Conservation (phyloP, 2,797 vertebrate genomes). For the Tragopan temminckii region DNA sequence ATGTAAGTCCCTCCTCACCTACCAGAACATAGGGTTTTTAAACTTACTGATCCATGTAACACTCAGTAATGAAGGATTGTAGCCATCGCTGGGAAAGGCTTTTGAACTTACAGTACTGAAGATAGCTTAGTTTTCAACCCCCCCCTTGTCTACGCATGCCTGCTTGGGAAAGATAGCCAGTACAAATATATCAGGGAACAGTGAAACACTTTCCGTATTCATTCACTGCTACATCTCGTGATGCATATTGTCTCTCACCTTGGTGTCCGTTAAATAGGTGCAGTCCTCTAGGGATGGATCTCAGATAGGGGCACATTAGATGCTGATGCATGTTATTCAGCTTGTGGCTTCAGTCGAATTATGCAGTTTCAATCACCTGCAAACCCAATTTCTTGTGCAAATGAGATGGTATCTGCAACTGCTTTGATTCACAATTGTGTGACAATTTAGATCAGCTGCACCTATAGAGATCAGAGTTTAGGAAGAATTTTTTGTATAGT, state of each 20-base stretch:
- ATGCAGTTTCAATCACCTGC: neutral
- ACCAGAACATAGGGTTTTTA: rapidly evolving
- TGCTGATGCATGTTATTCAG: neutral
- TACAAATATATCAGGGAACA: no score
- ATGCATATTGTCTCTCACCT: neutral
- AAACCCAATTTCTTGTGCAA: neutral
- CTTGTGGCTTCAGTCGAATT: neutral
- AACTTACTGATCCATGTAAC: neutral
- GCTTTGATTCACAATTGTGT: neutral
- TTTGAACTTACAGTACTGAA: neutral
- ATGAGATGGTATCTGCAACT: neutral
- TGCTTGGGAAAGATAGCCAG: neutral
- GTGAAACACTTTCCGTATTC: no score
- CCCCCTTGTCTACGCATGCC: rapidly evolving
- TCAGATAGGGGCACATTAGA: neutral
- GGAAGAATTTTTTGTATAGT: neutral
- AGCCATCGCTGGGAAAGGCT: neutral
- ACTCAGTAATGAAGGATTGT: neutral
- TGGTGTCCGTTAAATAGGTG: neutral
- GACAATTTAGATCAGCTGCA: neutral
- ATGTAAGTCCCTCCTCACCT: constrained; percentile 82
- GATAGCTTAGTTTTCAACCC: neutral
- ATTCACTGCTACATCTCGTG: neutral
- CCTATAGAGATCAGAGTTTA: neutral
- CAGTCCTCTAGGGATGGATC: neutral